A percentile compares a stretch with the other conserved stretches of the same genome.
phyloP scores from a whole-genome alignment of 2,113 vertebrate genomes.

The Ciconia boyciana region DNA sequence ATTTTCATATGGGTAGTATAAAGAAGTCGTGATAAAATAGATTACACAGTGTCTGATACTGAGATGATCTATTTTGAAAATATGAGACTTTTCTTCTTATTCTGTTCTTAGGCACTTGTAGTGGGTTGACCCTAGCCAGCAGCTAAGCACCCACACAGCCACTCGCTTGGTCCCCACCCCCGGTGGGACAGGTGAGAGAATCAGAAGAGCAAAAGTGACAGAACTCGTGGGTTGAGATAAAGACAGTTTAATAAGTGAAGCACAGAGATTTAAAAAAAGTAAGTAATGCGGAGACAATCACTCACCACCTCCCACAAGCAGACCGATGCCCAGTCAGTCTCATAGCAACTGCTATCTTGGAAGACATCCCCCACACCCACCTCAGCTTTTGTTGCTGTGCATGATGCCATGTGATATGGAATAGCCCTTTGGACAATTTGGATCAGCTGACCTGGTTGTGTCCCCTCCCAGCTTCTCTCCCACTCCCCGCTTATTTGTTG shows the following conservation, averaged over 20 bases:
- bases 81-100: neutral
- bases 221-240: neutral
- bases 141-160: neutral
- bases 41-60: neutral
- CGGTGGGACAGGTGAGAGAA: neutral
- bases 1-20: neutral
- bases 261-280: neutral
- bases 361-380: neutral
- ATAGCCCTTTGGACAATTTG: neutral
- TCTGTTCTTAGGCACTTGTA: neutral
- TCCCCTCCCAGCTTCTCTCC: neutral
- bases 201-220: neutral
- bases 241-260: neutral
- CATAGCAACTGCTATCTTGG: neutral
- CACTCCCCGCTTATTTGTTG: neutral
- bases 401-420: neutral
- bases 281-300: neutral
- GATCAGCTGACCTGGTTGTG: neutral
- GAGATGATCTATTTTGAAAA: neutral
- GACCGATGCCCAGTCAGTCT: neutral
- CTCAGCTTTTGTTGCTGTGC: neutral
- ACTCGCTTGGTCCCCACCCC: fast-evolving
- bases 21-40: neutral
- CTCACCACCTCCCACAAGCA: neutral
- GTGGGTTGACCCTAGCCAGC: neutral